phyloP scores from a whole-genome alignment of 2,888 invertebrate genomes.

The Serripes groenlandicus region DNA sequence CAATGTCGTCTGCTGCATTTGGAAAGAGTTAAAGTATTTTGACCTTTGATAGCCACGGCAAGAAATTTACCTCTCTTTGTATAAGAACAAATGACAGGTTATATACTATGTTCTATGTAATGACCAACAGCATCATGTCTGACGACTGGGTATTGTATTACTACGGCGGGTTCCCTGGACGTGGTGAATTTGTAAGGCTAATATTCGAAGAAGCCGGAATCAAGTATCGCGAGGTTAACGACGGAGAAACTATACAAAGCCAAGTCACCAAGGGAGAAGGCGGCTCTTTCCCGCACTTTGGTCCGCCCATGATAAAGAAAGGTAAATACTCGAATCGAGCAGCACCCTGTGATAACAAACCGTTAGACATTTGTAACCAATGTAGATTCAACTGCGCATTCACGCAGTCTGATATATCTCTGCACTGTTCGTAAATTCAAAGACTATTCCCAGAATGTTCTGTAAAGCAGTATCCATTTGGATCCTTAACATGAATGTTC shows the following conservation, averaged over 20 bases:
- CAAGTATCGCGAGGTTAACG: constrained; percentile 68
- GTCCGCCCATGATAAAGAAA: constrained; percentile 74
- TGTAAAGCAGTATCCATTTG: no score
- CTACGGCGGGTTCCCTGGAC: constrained; percentile 66
- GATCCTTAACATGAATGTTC: no score
- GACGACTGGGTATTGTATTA: constrained; percentile 71
- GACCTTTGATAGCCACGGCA: not conserved
- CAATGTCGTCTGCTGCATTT: no score
- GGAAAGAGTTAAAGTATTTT: no score
- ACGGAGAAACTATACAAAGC: constrained; percentile 34
- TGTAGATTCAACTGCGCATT: no score
- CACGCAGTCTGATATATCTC: no score
- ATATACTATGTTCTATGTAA: not conserved
- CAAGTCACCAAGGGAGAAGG: constrained; percentile 50
- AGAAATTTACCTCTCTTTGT: not conserved
- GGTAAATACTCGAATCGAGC: no score
- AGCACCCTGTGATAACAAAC: no score
- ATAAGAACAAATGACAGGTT: no score
- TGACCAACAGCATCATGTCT: not conserved
- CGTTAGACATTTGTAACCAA: no score
- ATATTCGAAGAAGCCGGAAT: constrained; percentile 78
- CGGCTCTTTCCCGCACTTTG: constrained; percentile 72
- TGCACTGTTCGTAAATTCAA: no score
- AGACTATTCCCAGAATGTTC: no score
- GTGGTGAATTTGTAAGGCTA: constrained; percentile 76